Conservation (phyloP, 1,140 invertebrate genomes). For the Fopius arisanus region DNA sequence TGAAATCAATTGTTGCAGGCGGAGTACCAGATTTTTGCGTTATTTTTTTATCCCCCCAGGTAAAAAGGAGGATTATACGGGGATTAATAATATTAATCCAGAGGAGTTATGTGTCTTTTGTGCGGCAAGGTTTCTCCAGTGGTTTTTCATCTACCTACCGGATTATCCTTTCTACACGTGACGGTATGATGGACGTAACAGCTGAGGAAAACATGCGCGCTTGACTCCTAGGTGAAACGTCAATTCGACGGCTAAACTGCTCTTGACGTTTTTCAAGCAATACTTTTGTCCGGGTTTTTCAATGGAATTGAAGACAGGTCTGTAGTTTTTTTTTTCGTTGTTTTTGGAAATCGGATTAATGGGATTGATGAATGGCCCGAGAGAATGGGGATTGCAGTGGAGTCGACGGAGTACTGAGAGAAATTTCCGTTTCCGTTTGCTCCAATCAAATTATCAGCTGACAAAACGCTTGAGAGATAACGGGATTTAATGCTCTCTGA, state of each 20-base stretch:
- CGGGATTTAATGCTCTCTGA: too few species aligned
- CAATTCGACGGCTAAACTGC: background rate
- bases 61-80: background rate
- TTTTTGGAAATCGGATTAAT: background rate
- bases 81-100: slow-evolving; percentile 6
- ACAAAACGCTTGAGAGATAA: too few species aligned
- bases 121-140: background rate
- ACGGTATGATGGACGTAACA: background rate
- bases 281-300: background rate
- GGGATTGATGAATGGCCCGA: background rate
- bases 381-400: too few species aligned
- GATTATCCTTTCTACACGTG: background rate
- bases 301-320: background rate
- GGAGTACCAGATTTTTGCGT: background rate
- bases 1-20: background rate
- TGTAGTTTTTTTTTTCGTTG: background rate
- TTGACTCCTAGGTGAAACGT: background rate
- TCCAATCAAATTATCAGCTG: too few species aligned
- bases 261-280: background rate
- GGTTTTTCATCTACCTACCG: background rate
- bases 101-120: background rate
- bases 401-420: background rate
- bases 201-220: background rate
- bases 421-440: background rate
- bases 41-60: background rate